These are phyloP conservation scores for Cheilosia impressa DNA, from an alignment of 2,888 invertebrate species.

Conservation along the genomic window DNA sequence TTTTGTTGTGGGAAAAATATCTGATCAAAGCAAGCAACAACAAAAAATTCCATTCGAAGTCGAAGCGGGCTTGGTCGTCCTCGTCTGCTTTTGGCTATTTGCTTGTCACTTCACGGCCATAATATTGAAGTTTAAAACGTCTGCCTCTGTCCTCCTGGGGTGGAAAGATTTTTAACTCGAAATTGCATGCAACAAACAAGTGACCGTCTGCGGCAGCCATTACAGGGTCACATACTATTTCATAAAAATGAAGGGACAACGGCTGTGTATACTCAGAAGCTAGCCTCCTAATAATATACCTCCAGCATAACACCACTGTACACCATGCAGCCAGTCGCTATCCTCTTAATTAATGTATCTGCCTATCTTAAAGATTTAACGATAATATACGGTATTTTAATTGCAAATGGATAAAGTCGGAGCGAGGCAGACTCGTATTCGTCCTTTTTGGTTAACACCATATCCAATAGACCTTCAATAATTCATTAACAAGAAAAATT, in stretches of 20 bases:
- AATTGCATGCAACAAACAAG: slow-evolving; percentile 67
- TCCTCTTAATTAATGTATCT: slow-evolving; percentile 75
- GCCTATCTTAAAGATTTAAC: slow-evolving; percentile 73
- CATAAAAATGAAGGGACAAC: background rate
- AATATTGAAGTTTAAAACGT: slow-evolving; percentile 32
- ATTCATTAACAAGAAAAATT: slow-evolving; percentile 75
- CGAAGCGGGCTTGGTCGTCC: slow-evolving; percentile 22
- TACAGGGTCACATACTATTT: slow-evolving; percentile 56
- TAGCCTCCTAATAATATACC: slow-evolving; percentile 53
- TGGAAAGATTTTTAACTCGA: slow-evolving; percentile 48
- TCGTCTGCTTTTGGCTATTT: slow-evolving; percentile 55
- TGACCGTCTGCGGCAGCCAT: slow-evolving; percentile 37
- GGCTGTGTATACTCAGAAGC: slow-evolving; percentile 48
- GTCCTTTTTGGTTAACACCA: slow-evolving; percentile 75
- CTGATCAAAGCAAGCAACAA: slow-evolving; percentile 3
- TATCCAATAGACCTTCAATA: slow-evolving; percentile 76
- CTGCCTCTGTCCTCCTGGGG: background rate
- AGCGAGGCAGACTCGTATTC: slow-evolving; percentile 39
- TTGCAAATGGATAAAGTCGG: slow-evolving; percentile 72
- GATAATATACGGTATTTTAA: slow-evolving; percentile 75
- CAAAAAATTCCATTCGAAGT: background rate
- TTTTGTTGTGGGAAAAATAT: slow-evolving; percentile 21
- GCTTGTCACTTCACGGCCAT: slow-evolving; percentile 54
- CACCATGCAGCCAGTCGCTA: slow-evolving; percentile 21
- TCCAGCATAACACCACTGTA: slow-evolving; percentile 2